Conservation (phyloP, 37 sponge, comb jelly and placozoan genomes). For the Petrosia ficiformis region DNA sequence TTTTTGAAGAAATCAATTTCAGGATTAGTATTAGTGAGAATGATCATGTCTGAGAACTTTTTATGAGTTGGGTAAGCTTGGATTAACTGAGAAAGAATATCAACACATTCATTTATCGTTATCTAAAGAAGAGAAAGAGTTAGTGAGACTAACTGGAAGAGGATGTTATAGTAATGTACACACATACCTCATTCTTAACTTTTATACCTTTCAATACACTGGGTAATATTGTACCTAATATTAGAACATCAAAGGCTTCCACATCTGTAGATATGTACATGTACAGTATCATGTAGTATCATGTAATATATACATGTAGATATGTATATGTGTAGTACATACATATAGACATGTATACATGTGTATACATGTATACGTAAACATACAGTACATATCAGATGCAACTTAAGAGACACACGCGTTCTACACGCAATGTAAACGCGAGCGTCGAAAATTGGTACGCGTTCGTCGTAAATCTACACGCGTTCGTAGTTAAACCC, state of each 20-base stretch:
- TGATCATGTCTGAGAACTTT: slow-evolving; percentile 63
- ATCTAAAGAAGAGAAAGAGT: slow-evolving; percentile 18
- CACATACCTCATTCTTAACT: slow-evolving; percentile 45
- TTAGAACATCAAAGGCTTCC: slow-evolving; percentile 26
- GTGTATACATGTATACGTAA: too few species aligned
- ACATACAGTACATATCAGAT: too few species aligned
- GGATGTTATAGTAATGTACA: not conserved
- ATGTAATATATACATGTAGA: too few species aligned
- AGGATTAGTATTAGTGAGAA: slow-evolving; percentile 51
- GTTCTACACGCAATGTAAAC: too few species aligned
- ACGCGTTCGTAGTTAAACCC: too few species aligned
- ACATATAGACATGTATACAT: too few species aligned
- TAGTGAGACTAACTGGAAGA: not conserved
- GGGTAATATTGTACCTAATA: slow-evolving; percentile 30
- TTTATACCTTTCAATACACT: slow-evolving; percentile 44
- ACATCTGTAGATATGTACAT: slow-evolving; percentile 9
- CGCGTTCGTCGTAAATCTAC: too few species aligned
- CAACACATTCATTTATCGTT: slow-evolving; percentile 59
- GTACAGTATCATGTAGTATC: too few species aligned
- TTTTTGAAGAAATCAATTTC: slow-evolving; percentile 93
- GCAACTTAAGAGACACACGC: too few species aligned
- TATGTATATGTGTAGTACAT: too few species aligned
- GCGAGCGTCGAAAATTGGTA: too few species aligned
- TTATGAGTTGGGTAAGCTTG: slow-evolving; percentile 33
- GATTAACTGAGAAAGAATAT: slow-evolving; percentile 59